Evolutionary conservation across 2,888 invertebrate species (phyloP).

Genomic region (Gastrophysa polygoni): DNA sequence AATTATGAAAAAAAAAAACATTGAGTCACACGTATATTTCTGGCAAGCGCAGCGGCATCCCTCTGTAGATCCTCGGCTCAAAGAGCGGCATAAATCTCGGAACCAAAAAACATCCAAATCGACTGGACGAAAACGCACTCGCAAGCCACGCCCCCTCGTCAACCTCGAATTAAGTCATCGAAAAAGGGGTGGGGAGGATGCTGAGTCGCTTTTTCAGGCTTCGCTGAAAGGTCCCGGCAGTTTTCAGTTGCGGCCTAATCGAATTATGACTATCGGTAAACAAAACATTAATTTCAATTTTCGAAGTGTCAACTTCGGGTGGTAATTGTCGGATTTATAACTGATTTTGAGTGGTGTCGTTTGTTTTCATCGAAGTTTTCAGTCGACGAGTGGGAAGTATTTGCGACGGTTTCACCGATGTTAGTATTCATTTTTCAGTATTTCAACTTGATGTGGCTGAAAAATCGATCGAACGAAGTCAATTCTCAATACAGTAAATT

Average conservation of each 20-base stretch:
- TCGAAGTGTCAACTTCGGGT: slow-evolving; percentile 39
- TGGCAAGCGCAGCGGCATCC: neutral
- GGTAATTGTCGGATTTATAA: slow-evolving; percentile 40
- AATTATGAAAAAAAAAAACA: too few species aligned
- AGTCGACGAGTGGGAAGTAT: too few species aligned
- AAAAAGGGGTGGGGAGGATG: slow-evolving; percentile 38
- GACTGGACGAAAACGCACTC: neutral
- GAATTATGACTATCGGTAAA: slow-evolving; percentile 46
- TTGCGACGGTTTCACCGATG: too few species aligned
- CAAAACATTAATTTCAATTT: slow-evolving; percentile 53
- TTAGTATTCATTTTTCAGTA: too few species aligned
- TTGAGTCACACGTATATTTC: too few species aligned
- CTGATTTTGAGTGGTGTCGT: slow-evolving; percentile 19
- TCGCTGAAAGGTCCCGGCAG: slow-evolving; percentile 50
- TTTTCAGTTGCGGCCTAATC: slow-evolving; percentile 44
- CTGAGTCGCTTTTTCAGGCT: slow-evolving; percentile 45
- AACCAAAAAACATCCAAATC: neutral
- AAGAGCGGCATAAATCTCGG: neutral
- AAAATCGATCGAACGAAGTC: too few species aligned
- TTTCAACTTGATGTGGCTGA: neutral
- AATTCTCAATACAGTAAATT: too few species aligned
- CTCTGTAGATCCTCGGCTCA: neutral
- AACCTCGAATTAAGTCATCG: slow-evolving; percentile 48
- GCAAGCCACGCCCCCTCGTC: slow-evolving; percentile 48
- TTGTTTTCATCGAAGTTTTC: slow-evolving; percentile 6